Conservation (phyloP, 1,140 invertebrate genomes). For the Drosophila varians region DNA sequence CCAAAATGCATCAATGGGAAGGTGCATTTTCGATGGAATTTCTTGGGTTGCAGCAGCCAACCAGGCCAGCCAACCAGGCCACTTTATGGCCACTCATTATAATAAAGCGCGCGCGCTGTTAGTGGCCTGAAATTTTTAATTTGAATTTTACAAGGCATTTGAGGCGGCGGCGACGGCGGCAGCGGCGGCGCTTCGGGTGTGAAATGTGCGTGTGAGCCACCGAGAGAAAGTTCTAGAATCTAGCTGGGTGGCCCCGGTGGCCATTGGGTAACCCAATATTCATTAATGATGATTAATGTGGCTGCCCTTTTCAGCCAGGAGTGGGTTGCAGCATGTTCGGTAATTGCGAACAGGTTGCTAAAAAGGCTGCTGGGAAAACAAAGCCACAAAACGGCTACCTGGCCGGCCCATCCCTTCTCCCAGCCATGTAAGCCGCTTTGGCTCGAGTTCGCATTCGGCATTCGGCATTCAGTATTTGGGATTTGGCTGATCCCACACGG, state of each 20-base stretch:
- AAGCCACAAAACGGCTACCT: slow-evolving; percentile 48
- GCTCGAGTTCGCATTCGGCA: slow-evolving; percentile 51
- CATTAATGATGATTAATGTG: slow-evolving; percentile 76
- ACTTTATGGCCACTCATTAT: slow-evolving; percentile 81
- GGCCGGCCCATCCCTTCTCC: slow-evolving; percentile 37
- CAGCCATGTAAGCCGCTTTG: slow-evolving; percentile 78
- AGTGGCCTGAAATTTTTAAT: slow-evolving; percentile 78
- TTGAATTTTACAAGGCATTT: slow-evolving; percentile 67
- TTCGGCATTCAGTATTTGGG: too few relatives aligned
- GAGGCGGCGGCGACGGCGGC: background rate
- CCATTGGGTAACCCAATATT: slow-evolving; percentile 70
- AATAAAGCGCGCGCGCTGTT: slow-evolving; percentile 82
- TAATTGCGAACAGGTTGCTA: slow-evolving; percentile 70
- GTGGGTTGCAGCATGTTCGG: slow-evolving; percentile 74
- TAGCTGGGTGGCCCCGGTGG: slow-evolving; percentile 21
- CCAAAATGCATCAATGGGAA: slow-evolving; percentile 66
- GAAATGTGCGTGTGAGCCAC: slow-evolving; percentile 34
- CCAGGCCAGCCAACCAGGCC: slow-evolving; percentile 63
- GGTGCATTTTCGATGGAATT: slow-evolving; percentile 80
- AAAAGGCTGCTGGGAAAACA: slow-evolving; percentile 43
- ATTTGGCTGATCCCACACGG: slow-evolving; percentile 53
- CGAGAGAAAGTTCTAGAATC: slow-evolving; percentile 65
- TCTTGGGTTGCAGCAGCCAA: slow-evolving; percentile 50
- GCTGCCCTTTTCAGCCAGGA: slow-evolving; percentile 18
- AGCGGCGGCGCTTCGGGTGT: slow-evolving; percentile 65